These are phyloP conservation scores for Seriola aureovittata DNA, from an alignment of 2,113 vertebrate genomes.

Conservation along the genomic window DNA sequence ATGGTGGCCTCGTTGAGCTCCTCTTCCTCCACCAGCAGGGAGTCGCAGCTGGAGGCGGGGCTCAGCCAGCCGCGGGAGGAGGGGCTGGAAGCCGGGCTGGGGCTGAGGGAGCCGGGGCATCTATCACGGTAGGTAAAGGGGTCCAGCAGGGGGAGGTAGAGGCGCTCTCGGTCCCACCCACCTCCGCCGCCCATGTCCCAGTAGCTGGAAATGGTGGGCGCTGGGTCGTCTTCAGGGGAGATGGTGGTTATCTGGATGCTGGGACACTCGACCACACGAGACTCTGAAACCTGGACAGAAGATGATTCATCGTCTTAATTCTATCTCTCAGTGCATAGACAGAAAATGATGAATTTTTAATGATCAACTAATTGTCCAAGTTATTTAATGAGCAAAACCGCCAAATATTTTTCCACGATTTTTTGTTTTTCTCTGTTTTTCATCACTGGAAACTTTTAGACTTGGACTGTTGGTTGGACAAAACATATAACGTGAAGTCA, in stretches of 20 bases:
- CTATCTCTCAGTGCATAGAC: not conserved
- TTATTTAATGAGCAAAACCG: not conserved
- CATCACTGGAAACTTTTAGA: too few species aligned
- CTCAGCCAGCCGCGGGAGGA: constrained; percentile 92
- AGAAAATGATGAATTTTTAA: not conserved
- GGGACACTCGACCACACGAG: constrained; percentile 91
- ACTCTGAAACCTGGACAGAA: constrained; percentile 80
- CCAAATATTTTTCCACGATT: not conserved
- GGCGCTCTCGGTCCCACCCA: constrained; percentile 87
- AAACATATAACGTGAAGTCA: too few species aligned
- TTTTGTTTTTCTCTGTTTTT: not conserved
- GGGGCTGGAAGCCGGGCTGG: constrained; percentile 92
- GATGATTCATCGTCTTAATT: not conserved
- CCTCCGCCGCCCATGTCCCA: constrained; percentile 85
- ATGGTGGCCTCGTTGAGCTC: constrained; percentile 89
- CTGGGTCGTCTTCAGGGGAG: constrained; percentile 86
- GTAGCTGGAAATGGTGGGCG: constrained; percentile 71
- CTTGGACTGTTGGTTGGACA: too few species aligned
- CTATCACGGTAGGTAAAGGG: constrained; percentile 90
- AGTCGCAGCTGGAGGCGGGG: constrained; percentile 91
- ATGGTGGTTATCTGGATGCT: constrained; percentile 97
- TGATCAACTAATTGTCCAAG: not conserved
- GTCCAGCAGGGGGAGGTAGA: constrained; percentile 89
- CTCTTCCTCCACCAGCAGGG: constrained; percentile 91
- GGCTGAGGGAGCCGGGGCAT: constrained; percentile 88